Evolutionary conservation across 2,888 invertebrate genomes (phyloP).

Genomic region (Diplolepis rosae): DNA sequence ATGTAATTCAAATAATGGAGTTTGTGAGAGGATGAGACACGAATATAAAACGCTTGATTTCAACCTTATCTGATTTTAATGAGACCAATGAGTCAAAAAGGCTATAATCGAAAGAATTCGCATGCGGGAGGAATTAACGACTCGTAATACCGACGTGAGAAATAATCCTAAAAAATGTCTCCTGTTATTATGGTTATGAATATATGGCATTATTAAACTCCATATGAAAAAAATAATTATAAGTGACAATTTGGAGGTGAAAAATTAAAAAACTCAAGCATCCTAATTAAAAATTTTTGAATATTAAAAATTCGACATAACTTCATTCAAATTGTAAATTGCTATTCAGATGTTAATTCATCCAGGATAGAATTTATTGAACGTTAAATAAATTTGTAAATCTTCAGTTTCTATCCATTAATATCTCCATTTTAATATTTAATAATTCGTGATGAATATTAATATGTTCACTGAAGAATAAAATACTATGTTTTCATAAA

Average conservation of each 20-base stretch:
- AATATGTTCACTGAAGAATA: too few relatives aligned
- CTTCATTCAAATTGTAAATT: constrained; percentile 11
- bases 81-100: background rate
- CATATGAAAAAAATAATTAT: background rate
- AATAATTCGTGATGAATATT: too few relatives aligned
- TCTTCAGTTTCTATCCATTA: too few relatives aligned
- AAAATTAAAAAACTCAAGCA: background rate
- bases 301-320: background rate
- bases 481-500: too few relatives aligned
- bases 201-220: background rate
- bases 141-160: constrained; percentile 13
- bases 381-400: background rate
- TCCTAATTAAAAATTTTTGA: background rate
- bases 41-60: constrained; percentile 21
- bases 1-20: background rate
- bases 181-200: background rate
- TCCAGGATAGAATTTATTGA: background rate
- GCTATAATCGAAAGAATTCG: constrained; percentile 7
- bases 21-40: background rate
- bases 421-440: too few relatives aligned
- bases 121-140: constrained; percentile 23
- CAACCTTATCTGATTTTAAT: constrained; percentile 34
- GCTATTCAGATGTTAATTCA: background rate
- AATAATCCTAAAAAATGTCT: background rate
- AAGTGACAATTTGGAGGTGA: background rate